Evolutionary conservation across 2,888 invertebrate species (phyloP), one percentile per base, ranked within the genome.

Genomic region (Drosophila helvetica): DNA sequence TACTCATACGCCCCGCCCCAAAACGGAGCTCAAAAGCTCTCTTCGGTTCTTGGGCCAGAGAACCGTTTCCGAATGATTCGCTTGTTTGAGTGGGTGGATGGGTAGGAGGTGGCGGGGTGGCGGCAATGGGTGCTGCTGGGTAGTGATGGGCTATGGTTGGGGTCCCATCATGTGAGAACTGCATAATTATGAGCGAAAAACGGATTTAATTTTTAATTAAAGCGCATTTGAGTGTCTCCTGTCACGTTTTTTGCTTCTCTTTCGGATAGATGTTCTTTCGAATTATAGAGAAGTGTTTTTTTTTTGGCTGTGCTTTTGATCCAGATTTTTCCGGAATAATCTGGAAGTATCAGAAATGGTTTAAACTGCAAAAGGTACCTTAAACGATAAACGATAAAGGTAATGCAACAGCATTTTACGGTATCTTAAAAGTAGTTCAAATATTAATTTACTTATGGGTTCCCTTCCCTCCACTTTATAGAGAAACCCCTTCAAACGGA

Each of bases 171-270:
- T 82, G 76, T 80, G 82, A 70, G 75, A 84, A 79, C 74, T 83
- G 83, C 79, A 80, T 80, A 84, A 84, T 84, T 84, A 76, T 79
- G 78, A 68, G 66, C 75, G 73, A 74, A 74, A 80, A 74, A 75
- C 74, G 75, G 83, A 64, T 82, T 79, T 77, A 77, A 79, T 83
- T 84, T 84, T 84, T 83, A 84, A 83, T 84, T 83, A 80, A 83
- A 84, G 73, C 77, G 83, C 72, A 79, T 77, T 78, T 78, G 60
- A 62, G 68, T 59, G 66, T 59, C 55, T 65, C 58, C 58, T 47
- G 46, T 19, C 46, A 69, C 25, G 56, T 59, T 71, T 45, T 54
- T 68, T 58, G 33, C 46, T 47, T 58, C 50, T 45, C 17, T 27
- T 30, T 52, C 43, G 8, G 43, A 54, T 52, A 38, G 53, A 25